phyloP scores from a whole-genome alignment of 2,113 vertebrate genomes.

The Baryphthengus martii region DNA sequence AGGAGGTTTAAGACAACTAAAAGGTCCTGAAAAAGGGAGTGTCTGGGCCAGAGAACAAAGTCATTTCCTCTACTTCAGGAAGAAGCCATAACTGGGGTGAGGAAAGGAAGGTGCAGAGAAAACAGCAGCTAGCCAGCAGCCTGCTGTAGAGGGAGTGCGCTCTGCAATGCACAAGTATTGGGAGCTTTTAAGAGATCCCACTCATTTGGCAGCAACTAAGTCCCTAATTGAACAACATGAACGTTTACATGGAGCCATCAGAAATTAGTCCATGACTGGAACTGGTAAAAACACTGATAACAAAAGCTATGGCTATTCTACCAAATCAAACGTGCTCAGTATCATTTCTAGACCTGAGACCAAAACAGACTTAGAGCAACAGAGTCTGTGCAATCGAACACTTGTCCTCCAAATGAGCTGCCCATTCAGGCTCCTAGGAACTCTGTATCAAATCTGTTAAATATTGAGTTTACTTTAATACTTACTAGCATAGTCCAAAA shows the following conservation, averaged over 20 bases:
- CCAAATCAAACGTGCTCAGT: neutral
- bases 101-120: neutral
- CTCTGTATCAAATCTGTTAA: neutral
- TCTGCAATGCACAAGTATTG: neutral
- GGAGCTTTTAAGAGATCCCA: neutral
- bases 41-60: neutral
- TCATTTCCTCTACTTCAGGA: neutral
- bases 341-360: neutral
- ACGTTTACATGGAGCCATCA: neutral
- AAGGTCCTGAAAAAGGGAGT: neutral
- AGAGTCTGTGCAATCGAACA: accelerated
- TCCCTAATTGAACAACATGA: neutral
- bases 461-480: neutral
- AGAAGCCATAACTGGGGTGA: neutral
- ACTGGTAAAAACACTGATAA: neutral
- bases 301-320: neutral
- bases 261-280: no score
- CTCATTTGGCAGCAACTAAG: neutral
- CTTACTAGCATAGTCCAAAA: neutral
- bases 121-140: neutral
- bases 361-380: neutral
- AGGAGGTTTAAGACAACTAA: neutral
- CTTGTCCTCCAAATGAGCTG: neutral
- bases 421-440: neutral
- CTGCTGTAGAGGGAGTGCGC: neutral